Percentiles rank a stretch among this genome's conserved stretches.
Evolutionary conservation across 2,113 vertebrate species (phyloP).

Genomic region (Neogale vison): DNA sequence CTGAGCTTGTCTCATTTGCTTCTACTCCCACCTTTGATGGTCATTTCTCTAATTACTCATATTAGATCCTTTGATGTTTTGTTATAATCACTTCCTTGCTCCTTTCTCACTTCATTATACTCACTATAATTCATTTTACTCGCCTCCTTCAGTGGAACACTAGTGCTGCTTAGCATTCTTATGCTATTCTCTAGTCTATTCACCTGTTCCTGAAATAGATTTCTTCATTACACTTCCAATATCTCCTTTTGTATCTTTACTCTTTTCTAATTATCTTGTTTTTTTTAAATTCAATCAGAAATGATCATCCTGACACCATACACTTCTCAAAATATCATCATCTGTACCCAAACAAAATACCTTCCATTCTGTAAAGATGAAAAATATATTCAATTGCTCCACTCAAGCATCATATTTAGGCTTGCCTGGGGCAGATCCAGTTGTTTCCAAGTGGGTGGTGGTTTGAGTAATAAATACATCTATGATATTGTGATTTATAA

Average conservation of each 20-base stretch:
- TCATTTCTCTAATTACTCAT: not conserved
- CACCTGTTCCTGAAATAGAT: not conserved
- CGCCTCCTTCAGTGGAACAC: not conserved
- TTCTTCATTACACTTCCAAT: not conserved
- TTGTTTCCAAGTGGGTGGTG: not conserved
- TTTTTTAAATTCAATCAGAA: not conserved
- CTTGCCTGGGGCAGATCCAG: not conserved
- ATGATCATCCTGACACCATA: not conserved
- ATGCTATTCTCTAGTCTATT: not conserved
- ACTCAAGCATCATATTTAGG: not conserved
- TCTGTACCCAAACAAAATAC: not conserved
- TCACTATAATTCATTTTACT: not conserved
- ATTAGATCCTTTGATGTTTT: not conserved
- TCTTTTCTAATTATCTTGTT: not conserved
- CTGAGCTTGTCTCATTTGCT: not conserved
- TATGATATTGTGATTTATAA: not conserved
- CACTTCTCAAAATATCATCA: not conserved
- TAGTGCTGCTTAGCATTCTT: not conserved
- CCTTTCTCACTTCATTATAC: not conserved
- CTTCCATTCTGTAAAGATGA: not conserved
- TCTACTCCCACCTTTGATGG: not conserved
- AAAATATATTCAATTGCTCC: not conserved
- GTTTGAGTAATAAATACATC: not conserved
- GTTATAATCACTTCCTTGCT: not conserved
- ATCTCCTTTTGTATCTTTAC: not conserved